These are phyloP conservation scores for Conistra vaccinii DNA, from an alignment of 2,888 invertebrate genomes.

Conservation along the genomic window DNA sequence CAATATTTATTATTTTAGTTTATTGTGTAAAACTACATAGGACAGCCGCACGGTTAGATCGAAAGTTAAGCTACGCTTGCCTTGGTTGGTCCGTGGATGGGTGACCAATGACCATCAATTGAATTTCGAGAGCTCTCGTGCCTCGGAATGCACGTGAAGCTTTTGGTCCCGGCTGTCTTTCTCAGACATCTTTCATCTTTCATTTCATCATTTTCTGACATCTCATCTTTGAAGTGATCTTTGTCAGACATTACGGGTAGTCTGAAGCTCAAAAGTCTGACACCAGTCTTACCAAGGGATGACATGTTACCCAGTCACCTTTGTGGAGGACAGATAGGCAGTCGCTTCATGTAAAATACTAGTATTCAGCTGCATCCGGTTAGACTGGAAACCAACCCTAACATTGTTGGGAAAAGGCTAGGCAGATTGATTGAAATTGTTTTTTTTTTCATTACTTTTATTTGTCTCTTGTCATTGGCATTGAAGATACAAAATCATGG, in stretches of 20 bases:
- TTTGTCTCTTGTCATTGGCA: neutral
- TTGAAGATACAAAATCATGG: neutral
- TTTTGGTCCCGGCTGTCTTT: neutral
- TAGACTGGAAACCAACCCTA: neutral
- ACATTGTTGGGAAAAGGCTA: too few relatives aligned
- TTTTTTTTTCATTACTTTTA: too few relatives aligned
- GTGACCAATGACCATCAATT: too few relatives aligned
- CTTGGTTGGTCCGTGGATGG: neutral
- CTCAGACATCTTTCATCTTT: too few relatives aligned
- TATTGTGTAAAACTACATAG: neutral
- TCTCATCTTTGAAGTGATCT: too few relatives aligned
- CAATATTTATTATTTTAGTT: slow-evolving; percentile 53
- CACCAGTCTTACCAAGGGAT: neutral
- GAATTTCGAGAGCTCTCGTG: neutral
- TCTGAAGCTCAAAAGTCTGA: neutral
- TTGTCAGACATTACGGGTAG: neutral
- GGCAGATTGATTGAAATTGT: neutral
- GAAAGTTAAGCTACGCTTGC: neutral
- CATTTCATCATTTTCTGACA: too few relatives aligned
- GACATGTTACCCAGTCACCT: too few relatives aligned
- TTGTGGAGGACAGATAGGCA: too few relatives aligned
- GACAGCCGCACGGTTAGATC: neutral
- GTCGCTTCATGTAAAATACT: neutral
- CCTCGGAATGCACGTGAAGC: neutral
- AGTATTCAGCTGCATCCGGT: neutral